Base-by-base conservation (phyloP, 2,797 vertebrate genomes). In the Mionectes olivaceus region DNA sequence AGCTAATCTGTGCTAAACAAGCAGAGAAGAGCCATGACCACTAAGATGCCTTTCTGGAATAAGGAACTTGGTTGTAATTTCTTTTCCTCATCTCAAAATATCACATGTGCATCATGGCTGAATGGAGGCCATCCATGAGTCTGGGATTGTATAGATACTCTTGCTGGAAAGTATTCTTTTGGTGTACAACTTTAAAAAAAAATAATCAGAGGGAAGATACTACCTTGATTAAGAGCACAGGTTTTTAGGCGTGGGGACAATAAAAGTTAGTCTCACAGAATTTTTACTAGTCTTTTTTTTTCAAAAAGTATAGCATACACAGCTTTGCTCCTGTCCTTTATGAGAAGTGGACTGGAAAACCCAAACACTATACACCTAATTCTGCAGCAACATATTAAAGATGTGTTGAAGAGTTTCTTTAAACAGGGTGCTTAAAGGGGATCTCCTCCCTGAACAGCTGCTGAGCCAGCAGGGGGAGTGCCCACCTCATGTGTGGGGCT, bases 391-490 rank as follows among this genome's bases (percentile, higher is more conserved):
- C 1, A 0, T 10, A 33, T 15, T 7, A 12, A 27, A 80, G 18
- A 8, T 3, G 5, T 35, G 81, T 76, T 61, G 17, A 39, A 77
- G n/a, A 11, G 5, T 4, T 5, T 67, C 25, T 41, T 22, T 13
- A 22, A 71, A 33, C 1, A 14, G 19, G 9, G 11, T 9, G 2
- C 19, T 63, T 41, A 4, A 41, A 84, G 21, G 16, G 3, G 1
- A 18, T 16, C 43, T 44, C 37, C 19, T 32, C 43, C 13, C 1
- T 5, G n/a, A 46, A 27, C 4, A 53, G 74, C 70, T 43, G 47
- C 47, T 3, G 41, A 39, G 71, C 94, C 89, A 83, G 93, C 86
- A 95, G 87, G 14, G 89, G 92, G 95, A 89, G 89, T 0, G 27
- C 76, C 28, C 35, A 57, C 61, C 55, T 71, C 0, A 1, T 1